Base-by-base conservation (phyloP, 2,888 invertebrate genomes). In the Strigamia maritima region DNA sequence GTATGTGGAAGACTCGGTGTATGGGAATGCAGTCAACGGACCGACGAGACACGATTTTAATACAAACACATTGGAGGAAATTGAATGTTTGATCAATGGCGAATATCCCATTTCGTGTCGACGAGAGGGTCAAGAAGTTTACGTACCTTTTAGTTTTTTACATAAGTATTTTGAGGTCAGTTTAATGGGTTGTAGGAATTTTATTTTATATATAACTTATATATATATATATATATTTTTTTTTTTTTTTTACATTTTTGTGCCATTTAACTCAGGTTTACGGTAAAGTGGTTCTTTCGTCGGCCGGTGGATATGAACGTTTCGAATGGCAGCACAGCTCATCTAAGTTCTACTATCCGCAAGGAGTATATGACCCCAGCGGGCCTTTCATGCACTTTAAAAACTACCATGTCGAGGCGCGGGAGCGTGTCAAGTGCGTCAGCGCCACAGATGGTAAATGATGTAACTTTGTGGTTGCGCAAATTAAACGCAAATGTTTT, bases 261-360 rank as follows among this genome's bases (percentile, higher is more conserved):
- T 38, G 75, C 35, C 75, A 12, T 70, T 70, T 28, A 70, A 70
- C 28, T 16, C 97, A 97, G 90, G 90, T 95, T 74, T 95, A 94
- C 86, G 97, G 97, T 8, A 94, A 94, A 85, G 87, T 97, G 83
- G 90, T 91, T 26, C 89, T 90, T 8, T 89, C 89, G 75, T 91
- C 92, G 82, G n/a, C 70, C 10, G 76, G 76, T 24, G 40, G 70
- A n/a, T 86, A 90, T n/a, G 93, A 94, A 82, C 90, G 92, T 83
- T 97, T 98, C 85, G 94, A 95, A 85, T 98, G 97, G 95, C 92
- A 94, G 14, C 97, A 98, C 87, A 96, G 95, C 85, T 95, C 95
- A 86, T 93, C 95, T 26, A 94, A 94, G 86, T 91, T 97, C 8
- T 95, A 95, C 85, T 91, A 92, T 83, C 96, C 96, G 0, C 93